Conservation (phyloP, 2,888 invertebrate genomes). For the Cheilosia grossa region DNA sequence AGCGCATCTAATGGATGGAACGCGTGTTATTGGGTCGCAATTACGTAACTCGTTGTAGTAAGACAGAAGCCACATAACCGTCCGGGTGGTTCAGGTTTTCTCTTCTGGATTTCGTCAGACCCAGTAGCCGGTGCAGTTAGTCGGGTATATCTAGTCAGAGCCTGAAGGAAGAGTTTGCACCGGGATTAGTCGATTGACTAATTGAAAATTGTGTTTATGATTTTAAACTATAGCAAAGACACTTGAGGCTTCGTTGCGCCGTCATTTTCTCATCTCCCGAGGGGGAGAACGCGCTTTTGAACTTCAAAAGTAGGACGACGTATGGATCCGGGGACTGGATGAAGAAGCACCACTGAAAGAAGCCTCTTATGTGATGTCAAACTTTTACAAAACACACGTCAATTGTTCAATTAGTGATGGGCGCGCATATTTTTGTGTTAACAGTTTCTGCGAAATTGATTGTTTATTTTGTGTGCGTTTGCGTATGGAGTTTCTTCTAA, state of each 20-base stretch:
- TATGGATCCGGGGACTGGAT: not conserved
- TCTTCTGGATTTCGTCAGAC: constrained; percentile 11
- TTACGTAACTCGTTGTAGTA: constrained; percentile 48
- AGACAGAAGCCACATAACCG: constrained; percentile 48
- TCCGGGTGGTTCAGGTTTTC: constrained; percentile 40
- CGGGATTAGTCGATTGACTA: constrained; percentile 28
- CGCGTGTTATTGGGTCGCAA: constrained; percentile 39
- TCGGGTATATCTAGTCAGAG: not conserved
- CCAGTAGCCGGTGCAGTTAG: constrained; percentile 27
- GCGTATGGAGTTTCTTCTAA: constrained; percentile 25
- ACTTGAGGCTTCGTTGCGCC: constrained; percentile 8
- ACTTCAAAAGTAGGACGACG: constrained; percentile 32
- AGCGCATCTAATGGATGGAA: constrained; percentile 34
- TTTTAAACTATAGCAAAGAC: constrained; percentile 36
- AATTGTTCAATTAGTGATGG: constrained; percentile 31
- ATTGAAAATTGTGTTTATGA: constrained; percentile 47
- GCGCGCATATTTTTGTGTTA: constrained; percentile 21
- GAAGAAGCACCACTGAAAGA: not conserved
- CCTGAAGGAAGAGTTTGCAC: constrained; percentile 28
- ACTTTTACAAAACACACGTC: constrained; percentile 44
- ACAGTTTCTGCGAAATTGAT: constrained; percentile 6
- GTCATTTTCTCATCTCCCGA: not conserved
- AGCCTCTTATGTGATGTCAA: constrained; percentile 33
- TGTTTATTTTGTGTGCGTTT: not conserved
- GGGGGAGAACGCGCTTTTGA: constrained; percentile 11